Conservation (phyloP, 2,797 vertebrate genomes). For the Gobionotothen gibberifrons region DNA sequence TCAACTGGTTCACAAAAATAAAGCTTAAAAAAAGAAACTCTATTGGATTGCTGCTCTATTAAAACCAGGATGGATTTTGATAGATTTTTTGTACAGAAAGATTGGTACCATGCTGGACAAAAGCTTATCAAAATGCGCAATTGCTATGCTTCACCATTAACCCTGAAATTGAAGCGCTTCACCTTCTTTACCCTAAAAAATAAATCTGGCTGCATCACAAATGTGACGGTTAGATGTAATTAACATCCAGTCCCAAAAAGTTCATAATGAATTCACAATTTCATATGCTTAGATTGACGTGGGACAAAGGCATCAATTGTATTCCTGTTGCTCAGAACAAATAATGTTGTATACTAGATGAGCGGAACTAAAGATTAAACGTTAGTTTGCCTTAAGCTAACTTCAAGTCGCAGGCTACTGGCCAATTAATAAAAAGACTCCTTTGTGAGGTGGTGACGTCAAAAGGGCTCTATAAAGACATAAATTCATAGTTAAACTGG, state of each 20-base stretch:
- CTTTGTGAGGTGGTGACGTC: constrained; percentile 96
- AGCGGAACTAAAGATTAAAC: constrained; percentile 99
- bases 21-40: not conserved
- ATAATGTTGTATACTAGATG: constrained; percentile 91
- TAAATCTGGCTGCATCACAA: constrained; percentile 32
- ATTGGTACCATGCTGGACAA: not conserved
- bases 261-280: constrained; percentile 60
- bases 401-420: constrained; percentile 91
- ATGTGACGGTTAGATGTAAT: constrained; percentile 21
- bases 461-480: constrained; percentile 87
- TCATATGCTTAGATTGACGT: constrained; percentile 72
- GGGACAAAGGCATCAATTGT: constrained; percentile 84
- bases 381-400: constrained; percentile 91
- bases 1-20: constrained; percentile 34
- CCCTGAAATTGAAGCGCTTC: not conserved
- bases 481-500: constrained; percentile 90
- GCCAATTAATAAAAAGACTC: constrained; percentile 87
- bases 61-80: constrained; percentile 7
- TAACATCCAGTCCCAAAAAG: constrained; percentile 39
- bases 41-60: constrained; percentile 8
- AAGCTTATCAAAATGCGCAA: not conserved
- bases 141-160: not conserved
- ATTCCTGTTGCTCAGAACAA: constrained; percentile 88
- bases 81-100: not conserved
- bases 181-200: not conserved